Base-by-base conservation (phyloP, 2,113 vertebrate genomes). In the Agapornis roseicollis region DNA sequence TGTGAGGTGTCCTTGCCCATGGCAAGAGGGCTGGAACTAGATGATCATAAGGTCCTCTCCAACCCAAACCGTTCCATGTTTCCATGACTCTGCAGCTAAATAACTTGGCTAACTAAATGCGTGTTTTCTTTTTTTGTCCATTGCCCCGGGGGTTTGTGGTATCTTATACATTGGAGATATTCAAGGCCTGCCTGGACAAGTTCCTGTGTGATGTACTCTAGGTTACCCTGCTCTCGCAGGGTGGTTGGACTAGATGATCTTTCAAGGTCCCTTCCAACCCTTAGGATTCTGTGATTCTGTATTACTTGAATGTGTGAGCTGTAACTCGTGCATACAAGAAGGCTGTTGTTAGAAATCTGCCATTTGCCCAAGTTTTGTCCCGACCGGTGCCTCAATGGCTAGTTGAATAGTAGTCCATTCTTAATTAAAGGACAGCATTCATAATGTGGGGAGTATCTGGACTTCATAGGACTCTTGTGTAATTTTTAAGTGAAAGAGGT, bases 291-390 rank as follows among this genome's bases (percentile, higher is more conserved):
- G n/a, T n/a, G n/a, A n/a, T n/a, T n/a, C n/a, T n/a, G n/a, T n/a
- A n/a, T n/a, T n/a, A 0, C 20, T 66, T 5, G 17, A n/a, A 24
- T 71, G 13, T 68, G 39, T 1, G 2, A 66, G 13, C 61, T 83
- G 4, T 16, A 61, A 10, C 24, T 68, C 46, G 20, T 44, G 16
- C 25, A 5, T 65, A 10, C 8, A 22, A 53, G 42, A 64, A 73
- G 17, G 14, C 39, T 76, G n/a, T n/a, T 89, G 27, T 1, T 82
- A 82, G 46, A 60, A 79, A 39, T 66, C 25, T 16, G 4, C 24
- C 28, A 31, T 73, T 83, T 74, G 47, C 46, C 39, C 20, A 20
- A 18, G 47, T 88, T 86, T 77, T 55, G 42, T 42, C 23, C 41
- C 52, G 66, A 10, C 25, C 25, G n/a, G 15, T 10, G 3, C 39